phyloP scores from a whole-genome alignment of 2,797 vertebrate genomes.

The Intellagama lesueurii region DNA sequence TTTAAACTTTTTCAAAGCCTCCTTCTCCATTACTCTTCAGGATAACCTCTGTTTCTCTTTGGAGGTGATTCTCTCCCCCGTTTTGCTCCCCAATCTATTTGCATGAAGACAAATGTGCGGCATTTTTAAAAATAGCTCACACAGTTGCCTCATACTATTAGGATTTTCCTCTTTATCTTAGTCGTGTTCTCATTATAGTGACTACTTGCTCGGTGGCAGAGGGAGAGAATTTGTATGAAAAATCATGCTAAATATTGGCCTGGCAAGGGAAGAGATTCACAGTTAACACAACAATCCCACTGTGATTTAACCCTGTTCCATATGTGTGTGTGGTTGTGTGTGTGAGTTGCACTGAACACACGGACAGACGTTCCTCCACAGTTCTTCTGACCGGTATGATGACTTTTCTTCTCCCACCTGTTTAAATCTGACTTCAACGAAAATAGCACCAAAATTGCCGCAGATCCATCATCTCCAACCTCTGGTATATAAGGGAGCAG shows the following conservation, averaged over 20 bases:
- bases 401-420: no score
- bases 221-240: not conserved
- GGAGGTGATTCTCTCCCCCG: not conserved
- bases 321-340: not conserved
- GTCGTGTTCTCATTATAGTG: not conserved
- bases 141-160: not conserved
- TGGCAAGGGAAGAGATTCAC: not conserved
- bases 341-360: not conserved
- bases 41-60: conserved; percentile 13
- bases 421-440: no score
- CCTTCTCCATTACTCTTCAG: not conserved
- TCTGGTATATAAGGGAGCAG: no score
- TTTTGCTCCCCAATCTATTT: not conserved
- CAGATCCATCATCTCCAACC: no score
- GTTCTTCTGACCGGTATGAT: not conserved
- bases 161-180: not conserved
- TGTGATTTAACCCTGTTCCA: not conserved
- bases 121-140: not conserved
- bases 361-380: not conserved
- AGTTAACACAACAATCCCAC: not conserved
- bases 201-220: not conserved
- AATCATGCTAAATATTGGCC: not conserved
- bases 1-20: not conserved
- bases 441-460: no score
- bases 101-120: not conserved